phyloP scores from a whole-genome alignment of 2,888 invertebrate genomes.

The Cataglyphis albicans region DNA sequence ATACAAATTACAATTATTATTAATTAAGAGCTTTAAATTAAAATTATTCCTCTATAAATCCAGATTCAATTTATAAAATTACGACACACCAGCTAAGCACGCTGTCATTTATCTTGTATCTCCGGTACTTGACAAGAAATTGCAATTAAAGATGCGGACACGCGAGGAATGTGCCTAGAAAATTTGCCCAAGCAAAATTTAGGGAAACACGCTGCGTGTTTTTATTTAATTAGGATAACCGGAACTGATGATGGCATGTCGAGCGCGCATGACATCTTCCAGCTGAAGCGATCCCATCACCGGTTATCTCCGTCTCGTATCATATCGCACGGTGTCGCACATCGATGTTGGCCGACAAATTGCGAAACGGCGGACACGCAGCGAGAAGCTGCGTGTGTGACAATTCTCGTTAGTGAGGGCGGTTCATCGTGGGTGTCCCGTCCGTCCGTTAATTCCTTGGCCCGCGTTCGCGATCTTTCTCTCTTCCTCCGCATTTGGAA shows the following conservation, averaged over 20 bases:
- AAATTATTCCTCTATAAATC: neutral
- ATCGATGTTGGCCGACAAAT: conserved; percentile 47
- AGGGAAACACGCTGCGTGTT: neutral
- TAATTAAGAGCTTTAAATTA: conserved; percentile 6
- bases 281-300: neutral
- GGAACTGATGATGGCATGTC: neutral
- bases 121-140: neutral
- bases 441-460: conserved; percentile 60
- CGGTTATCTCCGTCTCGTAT: conserved; percentile 3
- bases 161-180: neutral
- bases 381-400: conserved; percentile 38
- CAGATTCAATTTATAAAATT: neutral
- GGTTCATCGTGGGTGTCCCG: conserved; percentile 71
- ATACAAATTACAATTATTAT: conserved; percentile 1
- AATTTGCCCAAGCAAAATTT: neutral
- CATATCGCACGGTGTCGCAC: conserved; percentile 28
- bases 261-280: neutral
- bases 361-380: conserved; percentile 67
- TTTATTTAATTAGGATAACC: conserved; percentile 1
- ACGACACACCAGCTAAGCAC: neutral
- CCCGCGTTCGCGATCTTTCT: conserved; percentile 46
- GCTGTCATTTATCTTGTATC: neutral
- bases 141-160: neutral
- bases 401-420: conserved; percentile 64
- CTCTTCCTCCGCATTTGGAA: conserved; percentile 69